Base-by-base conservation (phyloP, 2,797 vertebrate species). In the Sarcoramphus papa region DNA sequence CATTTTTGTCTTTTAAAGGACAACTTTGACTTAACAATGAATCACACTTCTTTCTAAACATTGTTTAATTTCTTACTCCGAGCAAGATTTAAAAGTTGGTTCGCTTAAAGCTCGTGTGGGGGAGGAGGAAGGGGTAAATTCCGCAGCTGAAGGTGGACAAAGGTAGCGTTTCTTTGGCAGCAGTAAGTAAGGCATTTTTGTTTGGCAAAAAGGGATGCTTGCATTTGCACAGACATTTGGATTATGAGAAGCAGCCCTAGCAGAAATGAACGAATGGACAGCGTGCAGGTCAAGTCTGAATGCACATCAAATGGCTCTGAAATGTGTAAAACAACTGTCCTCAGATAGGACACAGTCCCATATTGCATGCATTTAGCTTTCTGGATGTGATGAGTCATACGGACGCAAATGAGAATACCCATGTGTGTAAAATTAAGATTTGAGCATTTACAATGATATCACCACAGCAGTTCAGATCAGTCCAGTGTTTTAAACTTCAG, bases 361-460 rank as follows among this genome's bases (percentile, higher is more conserved):
- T 65, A 65, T 25, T 91, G 91, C 47, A 92, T 20, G 48, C 35
- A 59, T 96, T 96, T 92, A 85, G 57, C 40, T 90, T 81, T 85
- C 78, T 92, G 78, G 57, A 82, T 2, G 19, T 85, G 78, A 76
- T 85, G 86, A 96, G 70, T 85, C 92, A 87, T 64, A 83, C 0
- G 3, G 78, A 91, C n/a, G 53, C 81, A 54, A 89, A 87, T 23
- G 37, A 92, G 51, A 94, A 91, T 60, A 80, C 28, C 31, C 91
- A 95, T 80, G 72, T 80, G 91, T 43, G 35, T 59, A 75, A 92
- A 90, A 95, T 85, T 92, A 92, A 92, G 85, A 90, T 45, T 14
- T 47, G 60, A 83, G 41, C 65, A 60, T 80, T 83, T 88, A 57
- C 81, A 91, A 68, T 85, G 6, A 88, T 80, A 94, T 83, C 87